Base-by-base conservation (phyloP, 2,888 invertebrate species). In the Poecilobothrus nobilitatus region DNA sequence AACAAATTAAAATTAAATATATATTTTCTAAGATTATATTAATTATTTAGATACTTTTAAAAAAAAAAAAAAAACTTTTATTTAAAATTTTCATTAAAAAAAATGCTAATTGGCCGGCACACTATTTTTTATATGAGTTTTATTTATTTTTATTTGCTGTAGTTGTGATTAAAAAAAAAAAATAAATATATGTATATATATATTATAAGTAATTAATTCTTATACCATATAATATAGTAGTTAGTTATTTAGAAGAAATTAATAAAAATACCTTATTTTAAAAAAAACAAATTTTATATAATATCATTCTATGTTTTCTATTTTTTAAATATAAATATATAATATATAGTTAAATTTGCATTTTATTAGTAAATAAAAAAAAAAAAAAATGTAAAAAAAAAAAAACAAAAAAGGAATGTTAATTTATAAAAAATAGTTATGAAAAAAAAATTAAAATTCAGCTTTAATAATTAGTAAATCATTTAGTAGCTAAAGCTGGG, bases 71-170 rank as follows among this genome's bases (percentile, higher is more conserved):
- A 12, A 53, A 53, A 53, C 53, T 53, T 18, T 53, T 53, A 53
- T 53, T 27, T 53, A 53, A 10, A 12, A 37, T 37, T 37, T 37
- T 37, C 37, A 37, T 53, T 53, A 53, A 53, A 53, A 53, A 53
- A 53, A 18, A 53, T 53, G 53, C 53, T 53, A 53, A 53, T 53
- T 63, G 63, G 63, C 63, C 63, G 63, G 63, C 63, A 63, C 63
- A 63, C 63, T 63, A 63, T 63, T 27, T 63, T 9, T 22, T 20
- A 10, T 63, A 21, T 62, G 18, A 22, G 21, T 21, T 63, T 41
- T n/a, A n/a, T 27, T 53, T 53, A 53, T 18, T 6, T 18, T 6
- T 53, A 18, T 53, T 53, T 18, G 53, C 15, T 53, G 53, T 53
- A 18, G n/a, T 53, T 53, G 53, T 53, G 53, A 53, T 53, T 18